These are phyloP conservation scores for Festucalex cinctus DNA, from an alignment of 2,113 vertebrate genomes.

Conservation along the genomic window DNA sequence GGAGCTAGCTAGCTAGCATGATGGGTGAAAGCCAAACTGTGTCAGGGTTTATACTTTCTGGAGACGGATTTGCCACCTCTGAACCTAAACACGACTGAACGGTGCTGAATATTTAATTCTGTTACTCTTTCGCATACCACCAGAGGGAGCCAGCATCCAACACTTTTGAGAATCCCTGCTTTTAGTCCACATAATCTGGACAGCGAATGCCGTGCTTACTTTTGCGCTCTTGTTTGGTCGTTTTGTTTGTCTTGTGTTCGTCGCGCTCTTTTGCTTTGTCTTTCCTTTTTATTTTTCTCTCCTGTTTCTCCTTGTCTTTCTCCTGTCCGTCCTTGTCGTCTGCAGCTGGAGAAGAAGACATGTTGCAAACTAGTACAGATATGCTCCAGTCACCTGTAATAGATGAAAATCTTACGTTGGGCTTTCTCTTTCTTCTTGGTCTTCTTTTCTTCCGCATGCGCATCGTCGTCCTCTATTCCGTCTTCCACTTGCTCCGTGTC, in stretches of 20 bases:
- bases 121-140: too few relatives aligned
- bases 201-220: conserved; percentile 17
- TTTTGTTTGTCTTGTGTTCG: conserved; percentile 50
- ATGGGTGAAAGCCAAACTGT: too few relatives aligned
- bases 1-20: too few relatives aligned
- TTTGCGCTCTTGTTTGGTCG: conserved; percentile 53
- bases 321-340: conserved; percentile 41
- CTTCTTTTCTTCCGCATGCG: conserved; percentile 38
- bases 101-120: too few relatives aligned
- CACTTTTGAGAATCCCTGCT: too few relatives aligned
- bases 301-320: conserved; percentile 53
- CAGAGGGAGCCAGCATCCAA: too few relatives aligned
- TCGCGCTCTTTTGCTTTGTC: conserved; percentile 45
- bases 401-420: conserved; percentile 43
- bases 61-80: too few relatives aligned
- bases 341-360: conserved; percentile 26
- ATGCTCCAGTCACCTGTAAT: too few relatives aligned
- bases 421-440: conserved; percentile 60
- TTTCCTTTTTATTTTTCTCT: conserved; percentile 60
- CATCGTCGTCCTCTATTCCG: conserved; percentile 22
- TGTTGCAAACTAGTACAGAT: too few relatives aligned
- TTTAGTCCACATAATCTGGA: background rate
- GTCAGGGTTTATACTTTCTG: too few relatives aligned
- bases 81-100: too few relatives aligned
- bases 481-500: conserved; percentile 43